Base-by-base conservation (phyloP, 2,113 vertebrate genomes). In the Cyprinodon brontotheroides region DNA sequence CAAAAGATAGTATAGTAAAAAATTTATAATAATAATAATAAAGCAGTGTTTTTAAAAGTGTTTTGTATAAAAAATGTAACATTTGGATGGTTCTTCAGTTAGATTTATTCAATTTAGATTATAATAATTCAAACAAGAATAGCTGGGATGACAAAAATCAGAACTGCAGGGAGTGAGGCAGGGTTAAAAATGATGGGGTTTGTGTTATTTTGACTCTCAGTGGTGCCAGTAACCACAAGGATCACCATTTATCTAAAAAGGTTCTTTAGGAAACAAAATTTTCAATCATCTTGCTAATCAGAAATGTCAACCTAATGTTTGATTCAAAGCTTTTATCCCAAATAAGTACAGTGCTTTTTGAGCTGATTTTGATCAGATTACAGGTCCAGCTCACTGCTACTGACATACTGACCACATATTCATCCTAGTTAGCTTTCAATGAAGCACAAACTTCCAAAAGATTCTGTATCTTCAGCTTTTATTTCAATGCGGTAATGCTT, bases 401-500 rank as follows among this genome's bases (percentile, higher is more conserved):
- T 45, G 37, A 74, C 78, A 38, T 43, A 20, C 22, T 39, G 65
- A 57, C 82, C 78, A 41, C 82, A 78, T 65, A 81, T 69, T 78
- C 68, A 43, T 70, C 85, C 71, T 60, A 72, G 74, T 80, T 61
- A 68, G 1, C 77, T 80, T 74, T 8, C 78, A 79, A 11, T 61
- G 17, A 53, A 75, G n/a, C 57, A n/a, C 5, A 15, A 67, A 53
- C 17, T 75, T 72, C 41, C 20, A 38, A 47, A 77, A 68, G 62
- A 50, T 70, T 37, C 37, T 39, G 81, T 72, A 12, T 39, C 11
- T 78, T 22, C 2, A 37, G 41, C 22, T 66, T 40, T 74, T 13
- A 9, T 15, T 75, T 66, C 71, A 22, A 40, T 29, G 59, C 3
- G 36, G 38, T 6, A 1, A 7, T 40, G n/a, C 53, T 40, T 64